phyloP scores from a whole-genome alignment of 2,888 invertebrate species.

The Euplagia quadripunctaria region DNA sequence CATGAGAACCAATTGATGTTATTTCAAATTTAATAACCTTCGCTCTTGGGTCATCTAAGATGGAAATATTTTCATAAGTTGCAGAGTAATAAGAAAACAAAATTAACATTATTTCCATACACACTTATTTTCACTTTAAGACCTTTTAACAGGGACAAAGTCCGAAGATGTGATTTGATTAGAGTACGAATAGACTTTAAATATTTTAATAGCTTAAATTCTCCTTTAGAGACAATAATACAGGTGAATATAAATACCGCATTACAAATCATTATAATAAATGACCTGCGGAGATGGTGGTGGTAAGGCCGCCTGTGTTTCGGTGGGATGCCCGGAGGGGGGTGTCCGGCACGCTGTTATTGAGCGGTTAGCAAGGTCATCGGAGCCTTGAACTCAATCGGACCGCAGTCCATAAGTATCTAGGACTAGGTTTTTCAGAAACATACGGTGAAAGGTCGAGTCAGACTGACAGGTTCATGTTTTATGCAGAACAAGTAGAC shows the following conservation, averaged over 20 bases:
- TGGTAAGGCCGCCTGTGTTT: conserved; percentile 38
- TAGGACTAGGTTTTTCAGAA: conserved; percentile 62
- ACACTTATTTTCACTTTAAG: too few relatives aligned
- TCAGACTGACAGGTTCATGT: conserved; percentile 58
- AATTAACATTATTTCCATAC: too few relatives aligned
- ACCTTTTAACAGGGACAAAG: too few relatives aligned
- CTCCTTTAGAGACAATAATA: background rate
- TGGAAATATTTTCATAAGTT: too few relatives aligned
- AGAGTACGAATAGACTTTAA: too few relatives aligned
- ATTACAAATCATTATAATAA: conserved; percentile 52
- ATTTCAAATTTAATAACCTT: background rate
- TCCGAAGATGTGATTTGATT: too few relatives aligned
- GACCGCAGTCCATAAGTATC: conserved; percentile 42
- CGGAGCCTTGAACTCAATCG: conserved; percentile 94
- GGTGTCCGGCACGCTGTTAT: conserved; percentile 92
- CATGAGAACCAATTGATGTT: background rate
- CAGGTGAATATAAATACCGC: conserved; percentile 51
- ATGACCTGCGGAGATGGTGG: conserved; percentile 52
- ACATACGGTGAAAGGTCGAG: conserved; percentile 62
- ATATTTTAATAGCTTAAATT: background rate
- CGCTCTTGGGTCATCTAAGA: background rate
- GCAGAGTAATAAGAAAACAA: too few relatives aligned
- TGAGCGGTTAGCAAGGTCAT: conserved; percentile 94
- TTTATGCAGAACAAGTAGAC: conserved; percentile 55
- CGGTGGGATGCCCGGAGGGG: conserved; percentile 57